Percentiles rank a stretch among this genome's conserved stretches.
These are phyloP conservation scores for Agrypnia vestita DNA, from an alignment of 1,140 invertebrate species.

Conservation along the genomic window DNA sequence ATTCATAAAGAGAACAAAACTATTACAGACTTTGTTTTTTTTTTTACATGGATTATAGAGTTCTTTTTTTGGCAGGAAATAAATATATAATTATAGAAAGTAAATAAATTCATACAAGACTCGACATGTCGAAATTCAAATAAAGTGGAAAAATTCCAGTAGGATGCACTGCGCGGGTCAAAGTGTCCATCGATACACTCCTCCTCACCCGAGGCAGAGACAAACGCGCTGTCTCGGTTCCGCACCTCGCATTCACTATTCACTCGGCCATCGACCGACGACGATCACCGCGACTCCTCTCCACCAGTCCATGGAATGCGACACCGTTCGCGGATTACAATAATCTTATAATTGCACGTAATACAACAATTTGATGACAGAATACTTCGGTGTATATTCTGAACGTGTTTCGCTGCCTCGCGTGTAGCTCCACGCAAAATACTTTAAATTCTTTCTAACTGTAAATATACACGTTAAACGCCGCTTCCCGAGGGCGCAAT, in stretches of 20 bases:
- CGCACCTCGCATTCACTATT: neutral
- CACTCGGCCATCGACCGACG: neutral
- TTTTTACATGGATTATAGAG: conserved; percentile 43
- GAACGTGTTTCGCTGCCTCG: neutral
- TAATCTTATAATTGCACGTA: too few relatives aligned
- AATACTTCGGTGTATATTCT: neutral
- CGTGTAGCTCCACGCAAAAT: neutral
- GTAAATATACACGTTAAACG: conserved; percentile 6
- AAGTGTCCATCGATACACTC: conserved; percentile 13
- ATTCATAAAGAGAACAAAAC: conserved; percentile 37
- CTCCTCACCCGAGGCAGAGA: neutral
- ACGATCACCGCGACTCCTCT: neutral
- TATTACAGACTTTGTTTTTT: conserved; percentile 26
- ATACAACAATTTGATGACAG: neutral
- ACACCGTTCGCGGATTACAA: neutral
- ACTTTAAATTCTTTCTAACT: neutral
- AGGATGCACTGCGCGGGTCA: conserved; percentile 25
- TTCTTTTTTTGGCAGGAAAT: conserved; percentile 44
- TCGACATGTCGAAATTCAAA: conserved; percentile 25
- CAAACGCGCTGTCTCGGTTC: too few relatives aligned
- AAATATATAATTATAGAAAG: conserved; percentile 40
- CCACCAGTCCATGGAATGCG: conserved; percentile 1
- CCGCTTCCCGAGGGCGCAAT: neutral
- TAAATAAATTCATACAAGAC: conserved; percentile 30
- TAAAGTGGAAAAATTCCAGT: conserved; percentile 19